These are phyloP conservation scores for Silurus glanis DNA, from an alignment of 2,113 vertebrate species.

Conservation along the genomic window DNA sequence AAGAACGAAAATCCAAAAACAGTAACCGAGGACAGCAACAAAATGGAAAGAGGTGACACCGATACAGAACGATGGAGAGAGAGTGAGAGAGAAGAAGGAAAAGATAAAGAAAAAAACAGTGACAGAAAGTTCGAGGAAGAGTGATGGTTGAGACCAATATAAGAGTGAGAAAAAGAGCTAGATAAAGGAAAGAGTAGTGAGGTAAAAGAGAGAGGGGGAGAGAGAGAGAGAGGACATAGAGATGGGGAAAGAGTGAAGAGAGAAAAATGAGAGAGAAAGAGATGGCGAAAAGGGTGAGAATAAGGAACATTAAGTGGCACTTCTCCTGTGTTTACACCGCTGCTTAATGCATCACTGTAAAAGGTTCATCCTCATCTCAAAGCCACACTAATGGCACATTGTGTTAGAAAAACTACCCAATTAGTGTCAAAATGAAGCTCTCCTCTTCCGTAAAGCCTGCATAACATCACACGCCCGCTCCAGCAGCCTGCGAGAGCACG, in stretches of 20 bases:
- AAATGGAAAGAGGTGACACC: not conserved
- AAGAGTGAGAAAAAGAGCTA: not conserved
- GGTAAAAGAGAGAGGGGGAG: not conserved
- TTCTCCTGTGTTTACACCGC: conserved; percentile 26
- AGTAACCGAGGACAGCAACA: too few species aligned
- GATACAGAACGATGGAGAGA: too few species aligned
- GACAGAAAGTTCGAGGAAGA: not conserved
- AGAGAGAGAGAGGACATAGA: not conserved
- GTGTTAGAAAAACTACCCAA: conserved; percentile 55
- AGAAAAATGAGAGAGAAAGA: not conserved
- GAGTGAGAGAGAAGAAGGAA: not conserved
- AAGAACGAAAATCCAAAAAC: not conserved
- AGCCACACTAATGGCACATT: conserved; percentile 43
- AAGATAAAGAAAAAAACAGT: not conserved
- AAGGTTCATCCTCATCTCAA: conserved; percentile 23
- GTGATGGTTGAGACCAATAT: not conserved
- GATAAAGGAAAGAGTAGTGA: not conserved
- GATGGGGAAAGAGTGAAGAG: not conserved
- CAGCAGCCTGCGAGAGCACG: conserved; percentile 31
- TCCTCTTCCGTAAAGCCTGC: conserved; percentile 43
- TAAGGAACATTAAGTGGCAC: conserved; percentile 9
- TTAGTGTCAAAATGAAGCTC: conserved; percentile 50
- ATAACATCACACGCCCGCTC: conserved; percentile 32
- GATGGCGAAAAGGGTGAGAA: not conserved
- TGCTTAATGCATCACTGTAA: conserved; percentile 41